These are phyloP conservation scores for Ariolimax columbianus DNA, from an alignment of 2,888 invertebrate genomes.

Conservation along the genomic window DNA sequence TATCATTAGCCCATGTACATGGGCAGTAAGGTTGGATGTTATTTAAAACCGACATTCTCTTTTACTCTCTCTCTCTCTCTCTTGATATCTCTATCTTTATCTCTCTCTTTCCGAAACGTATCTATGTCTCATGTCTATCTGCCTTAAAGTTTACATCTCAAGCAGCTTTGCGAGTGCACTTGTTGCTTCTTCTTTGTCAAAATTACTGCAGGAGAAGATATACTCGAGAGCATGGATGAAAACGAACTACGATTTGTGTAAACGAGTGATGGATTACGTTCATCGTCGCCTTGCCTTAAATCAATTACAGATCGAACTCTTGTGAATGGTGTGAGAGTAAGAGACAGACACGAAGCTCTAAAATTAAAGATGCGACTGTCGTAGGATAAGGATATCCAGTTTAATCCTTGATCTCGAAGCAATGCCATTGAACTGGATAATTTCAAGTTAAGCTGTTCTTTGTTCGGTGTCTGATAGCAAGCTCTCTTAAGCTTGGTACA, in stretches of 20 bases:
- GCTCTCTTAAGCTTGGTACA: no score
- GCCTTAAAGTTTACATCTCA: background rate
- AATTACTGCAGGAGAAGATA: background rate
- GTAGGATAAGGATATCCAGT: no score
- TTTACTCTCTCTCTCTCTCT: constrained; percentile 23
- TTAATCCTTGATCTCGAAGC: no score
- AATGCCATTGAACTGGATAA: no score
- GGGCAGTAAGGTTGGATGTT: background rate
- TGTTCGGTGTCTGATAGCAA: no score
- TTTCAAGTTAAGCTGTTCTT: no score
- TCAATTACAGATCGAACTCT: background rate
- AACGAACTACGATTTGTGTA: background rate
- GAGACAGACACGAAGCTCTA: background rate
- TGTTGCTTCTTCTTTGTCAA: background rate
- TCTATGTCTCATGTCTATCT: background rate
- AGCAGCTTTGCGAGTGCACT: background rate
- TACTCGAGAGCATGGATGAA: background rate
- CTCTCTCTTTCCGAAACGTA: background rate
- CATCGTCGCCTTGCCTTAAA: background rate
- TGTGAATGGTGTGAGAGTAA: background rate
- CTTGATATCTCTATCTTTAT: background rate
- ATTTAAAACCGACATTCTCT: background rate
- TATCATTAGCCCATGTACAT: background rate
- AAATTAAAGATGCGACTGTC: no score
- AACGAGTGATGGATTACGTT: background rate